These are phyloP conservation scores for Platichthys stellatus DNA, from an alignment of 2,113 vertebrate genomes.

Conservation along the genomic window DNA sequence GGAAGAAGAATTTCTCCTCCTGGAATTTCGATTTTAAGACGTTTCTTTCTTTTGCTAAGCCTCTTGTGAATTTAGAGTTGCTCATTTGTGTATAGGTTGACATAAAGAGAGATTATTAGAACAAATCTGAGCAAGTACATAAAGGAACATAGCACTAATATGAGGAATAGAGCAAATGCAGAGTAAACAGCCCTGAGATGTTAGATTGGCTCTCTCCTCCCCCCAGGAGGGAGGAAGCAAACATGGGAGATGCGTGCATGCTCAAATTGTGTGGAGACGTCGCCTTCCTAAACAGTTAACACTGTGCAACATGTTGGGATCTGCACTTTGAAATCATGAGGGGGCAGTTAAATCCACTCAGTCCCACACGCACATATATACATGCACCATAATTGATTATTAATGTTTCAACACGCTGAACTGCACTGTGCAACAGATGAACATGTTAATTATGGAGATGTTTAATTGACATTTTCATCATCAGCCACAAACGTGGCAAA, in stretches of 20 bases:
- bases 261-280: constrained; percentile 24
- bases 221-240: not conserved
- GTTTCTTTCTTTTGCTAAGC: not conserved
- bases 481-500: no score
- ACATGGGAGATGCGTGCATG: constrained; percentile 3
- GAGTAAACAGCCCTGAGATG: constrained; percentile 21
- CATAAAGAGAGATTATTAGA: constrained; percentile 2
- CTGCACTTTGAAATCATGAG: constrained; percentile 26
- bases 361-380: not conserved
- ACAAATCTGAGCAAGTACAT: not conserved
- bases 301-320: constrained; percentile 46
- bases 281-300: constrained; percentile 9
- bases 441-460: constrained; percentile 6
- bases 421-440: not conserved
- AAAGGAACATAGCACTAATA: not conserved
- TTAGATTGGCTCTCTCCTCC: constrained; percentile 20
- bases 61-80: not conserved
- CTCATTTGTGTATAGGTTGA: constrained; percentile 7
- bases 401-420: constrained; percentile 2
- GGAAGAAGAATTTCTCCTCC: not conserved
- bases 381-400: not conserved
- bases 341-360: constrained; percentile 10
- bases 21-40: not conserved
- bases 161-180: constrained; percentile 10
- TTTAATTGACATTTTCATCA: constrained; percentile 14